Conservation (phyloP, 2,113 vertebrate species). For the Benitochromis conjunctus region DNA sequence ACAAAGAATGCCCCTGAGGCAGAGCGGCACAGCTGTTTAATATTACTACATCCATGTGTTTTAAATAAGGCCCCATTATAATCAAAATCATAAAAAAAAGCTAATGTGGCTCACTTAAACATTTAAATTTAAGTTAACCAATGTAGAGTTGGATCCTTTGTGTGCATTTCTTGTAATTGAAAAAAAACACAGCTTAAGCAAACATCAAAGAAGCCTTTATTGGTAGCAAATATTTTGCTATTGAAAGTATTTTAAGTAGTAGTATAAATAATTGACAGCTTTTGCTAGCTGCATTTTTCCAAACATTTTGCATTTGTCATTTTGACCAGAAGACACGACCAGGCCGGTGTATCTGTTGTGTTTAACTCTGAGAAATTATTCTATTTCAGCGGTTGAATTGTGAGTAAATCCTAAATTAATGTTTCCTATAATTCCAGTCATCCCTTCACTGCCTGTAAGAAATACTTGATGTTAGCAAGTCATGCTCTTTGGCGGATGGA, state of each 20-base stretch:
- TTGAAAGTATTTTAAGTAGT: not conserved
- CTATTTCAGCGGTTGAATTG: not conserved
- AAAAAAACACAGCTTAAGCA: not conserved
- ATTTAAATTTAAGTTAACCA: constrained; percentile 70
- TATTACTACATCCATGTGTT: constrained; percentile 80
- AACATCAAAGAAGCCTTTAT: constrained; percentile 13
- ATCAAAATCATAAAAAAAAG: constrained; percentile 82
- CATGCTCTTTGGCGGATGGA: not conserved
- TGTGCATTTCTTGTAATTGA: constrained; percentile 28
- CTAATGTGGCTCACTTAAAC: constrained; percentile 72
- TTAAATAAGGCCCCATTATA: constrained; percentile 80
- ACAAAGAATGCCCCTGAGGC: constrained; percentile 75
- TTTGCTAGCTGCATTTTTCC: not conserved
- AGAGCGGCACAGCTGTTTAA: constrained; percentile 70
- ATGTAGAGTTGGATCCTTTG: constrained; percentile 59
- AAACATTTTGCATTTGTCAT: not conserved
- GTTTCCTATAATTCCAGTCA: not conserved
- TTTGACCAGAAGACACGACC: not conserved
- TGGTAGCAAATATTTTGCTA: not conserved
- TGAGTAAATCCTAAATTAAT: not conserved
- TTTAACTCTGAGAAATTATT: not conserved
- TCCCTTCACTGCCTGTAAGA: not conserved
- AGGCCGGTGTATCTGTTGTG: not conserved
- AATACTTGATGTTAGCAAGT: not conserved
- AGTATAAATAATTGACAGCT: not conserved